Evolutionary conservation across 2,888 invertebrate genomes (phyloP).

Genomic region (Tetrapedia diversipes): DNA sequence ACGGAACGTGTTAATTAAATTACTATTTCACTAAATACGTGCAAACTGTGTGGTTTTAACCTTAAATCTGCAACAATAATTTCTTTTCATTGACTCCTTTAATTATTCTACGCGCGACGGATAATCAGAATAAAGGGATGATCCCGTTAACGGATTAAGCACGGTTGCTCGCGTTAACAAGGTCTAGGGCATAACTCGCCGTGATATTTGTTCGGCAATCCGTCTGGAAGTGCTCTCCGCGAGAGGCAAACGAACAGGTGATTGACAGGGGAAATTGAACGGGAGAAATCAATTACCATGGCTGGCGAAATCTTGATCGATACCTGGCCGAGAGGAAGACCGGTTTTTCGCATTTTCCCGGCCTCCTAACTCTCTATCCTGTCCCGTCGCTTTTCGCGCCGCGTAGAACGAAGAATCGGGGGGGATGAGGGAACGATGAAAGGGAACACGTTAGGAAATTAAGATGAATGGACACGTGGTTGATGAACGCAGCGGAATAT

Average conservation of each 20-base stretch:
- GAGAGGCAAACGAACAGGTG: conserved; percentile 27
- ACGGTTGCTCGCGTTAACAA: neutral
- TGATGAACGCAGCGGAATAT: conserved; percentile 38
- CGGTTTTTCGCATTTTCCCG: conserved; percentile 32
- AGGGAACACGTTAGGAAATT: conserved; percentile 33
- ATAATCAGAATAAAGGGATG: too few relatives aligned
- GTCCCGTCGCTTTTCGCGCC: neutral
- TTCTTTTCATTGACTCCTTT: too few relatives aligned
- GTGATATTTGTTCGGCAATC: conserved; percentile 40
- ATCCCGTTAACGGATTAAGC: too few relatives aligned
- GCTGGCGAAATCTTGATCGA: conserved; percentile 41
- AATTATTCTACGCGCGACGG: too few relatives aligned
- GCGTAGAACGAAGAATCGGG: conserved; percentile 15
- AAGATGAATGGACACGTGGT: conserved; percentile 48
- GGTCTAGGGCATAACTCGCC: neutral
- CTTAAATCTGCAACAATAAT: too few relatives aligned
- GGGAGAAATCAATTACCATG: conserved; percentile 68
- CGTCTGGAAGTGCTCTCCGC: conserved; percentile 20
- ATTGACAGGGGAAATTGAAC: conserved; percentile 65
- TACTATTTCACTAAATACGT: too few relatives aligned
- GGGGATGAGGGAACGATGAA: conserved; percentile 8
- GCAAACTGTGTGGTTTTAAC: too few relatives aligned
- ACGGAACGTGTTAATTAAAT: too few relatives aligned
- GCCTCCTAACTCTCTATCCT: too few relatives aligned
- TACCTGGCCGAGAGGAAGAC: neutral